Percentiles rank a stretch among this genome's conserved stretches.
Evolutionary conservation across 2,113 vertebrate genomes (phyloP).

Genomic region (Lagopus muta): DNA sequence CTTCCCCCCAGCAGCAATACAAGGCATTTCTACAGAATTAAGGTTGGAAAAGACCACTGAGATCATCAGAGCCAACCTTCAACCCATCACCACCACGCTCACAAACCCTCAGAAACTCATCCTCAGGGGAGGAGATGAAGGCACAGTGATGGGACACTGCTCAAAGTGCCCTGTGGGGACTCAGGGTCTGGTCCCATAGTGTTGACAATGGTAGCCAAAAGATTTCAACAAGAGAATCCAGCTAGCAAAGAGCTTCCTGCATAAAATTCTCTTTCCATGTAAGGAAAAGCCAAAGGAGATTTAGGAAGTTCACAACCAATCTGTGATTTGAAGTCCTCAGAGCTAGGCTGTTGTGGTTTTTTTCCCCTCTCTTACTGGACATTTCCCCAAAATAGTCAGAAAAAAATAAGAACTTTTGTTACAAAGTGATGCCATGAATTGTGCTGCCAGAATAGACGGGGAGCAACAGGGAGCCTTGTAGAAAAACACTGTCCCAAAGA

Average conservation of each 20-base stretch:
- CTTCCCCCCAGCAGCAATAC: neutral
- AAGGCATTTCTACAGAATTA: neutral
- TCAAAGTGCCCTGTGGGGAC: rapidly evolving
- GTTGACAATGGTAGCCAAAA: rapidly evolving
- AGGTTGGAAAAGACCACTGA: too few species aligned
- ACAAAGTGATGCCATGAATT: neutral
- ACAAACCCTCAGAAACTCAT: neutral
- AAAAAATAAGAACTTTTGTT: rapidly evolving
- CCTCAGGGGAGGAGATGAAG: neutral
- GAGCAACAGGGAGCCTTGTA: rapidly evolving
- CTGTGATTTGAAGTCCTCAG: neutral
- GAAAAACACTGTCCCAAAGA: neutral
- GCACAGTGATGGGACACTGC: rapidly evolving
- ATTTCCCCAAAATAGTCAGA: neutral
- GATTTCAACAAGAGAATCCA: neutral
- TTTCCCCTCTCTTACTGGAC: neutral
- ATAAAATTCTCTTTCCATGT: neutral
- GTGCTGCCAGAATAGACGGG: neutral
- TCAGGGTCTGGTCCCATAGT: rapidly evolving
- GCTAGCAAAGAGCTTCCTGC: neutral
- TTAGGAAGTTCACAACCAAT: rapidly evolving
- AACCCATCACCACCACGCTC: too few species aligned
- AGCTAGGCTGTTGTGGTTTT: rapidly evolving
- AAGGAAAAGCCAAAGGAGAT: neutral
- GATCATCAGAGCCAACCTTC: too few species aligned